Conservation (phyloP, 2,888 invertebrate species). For the Ophion obscuratus region DNA sequence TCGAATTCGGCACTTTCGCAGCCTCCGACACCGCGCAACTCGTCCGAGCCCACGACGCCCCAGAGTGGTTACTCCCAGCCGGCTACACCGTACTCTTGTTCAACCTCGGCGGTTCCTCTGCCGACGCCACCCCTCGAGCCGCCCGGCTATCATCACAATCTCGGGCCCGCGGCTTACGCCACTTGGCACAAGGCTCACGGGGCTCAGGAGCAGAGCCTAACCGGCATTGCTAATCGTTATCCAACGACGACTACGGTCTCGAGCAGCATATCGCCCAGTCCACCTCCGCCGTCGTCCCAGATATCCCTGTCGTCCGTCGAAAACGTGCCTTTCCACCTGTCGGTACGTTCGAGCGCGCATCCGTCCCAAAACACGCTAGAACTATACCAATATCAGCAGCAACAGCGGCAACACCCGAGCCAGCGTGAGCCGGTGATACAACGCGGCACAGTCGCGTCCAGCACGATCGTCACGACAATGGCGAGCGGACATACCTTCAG, state of each 20-base stretch:
- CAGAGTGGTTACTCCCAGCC: slow-evolving; percentile 81
- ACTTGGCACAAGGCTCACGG: slow-evolving; percentile 27
- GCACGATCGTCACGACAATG: slow-evolving; percentile 86
- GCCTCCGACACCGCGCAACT: slow-evolving; percentile 80
- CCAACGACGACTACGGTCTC: slow-evolving; percentile 72
- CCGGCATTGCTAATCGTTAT: slow-evolving; percentile 25
- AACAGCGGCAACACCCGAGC: slow-evolving; percentile 64
- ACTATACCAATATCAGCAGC: slow-evolving; percentile 75
- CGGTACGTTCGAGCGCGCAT: slow-evolving; percentile 53
- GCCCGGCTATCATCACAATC: slow-evolving; percentile 34
- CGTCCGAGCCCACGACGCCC: slow-evolving; percentile 81
- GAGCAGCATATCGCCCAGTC: slow-evolving; percentile 74
- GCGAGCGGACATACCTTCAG: slow-evolving; percentile 91
- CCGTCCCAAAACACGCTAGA: slow-evolving; percentile 70
- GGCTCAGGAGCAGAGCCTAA: slow-evolving; percentile 72
- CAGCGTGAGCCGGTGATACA: slow-evolving; percentile 75
- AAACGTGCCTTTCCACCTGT: slow-evolving; percentile 61
- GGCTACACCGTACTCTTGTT: slow-evolving; percentile 80
- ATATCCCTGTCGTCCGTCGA: slow-evolving; percentile 48
- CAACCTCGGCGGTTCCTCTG: slow-evolving; percentile 70
- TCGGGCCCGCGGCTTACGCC: slow-evolving; percentile 36
- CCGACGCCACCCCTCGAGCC: slow-evolving; percentile 64
- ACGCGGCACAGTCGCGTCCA: slow-evolving; percentile 70
- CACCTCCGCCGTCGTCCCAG: slow-evolving; percentile 73
- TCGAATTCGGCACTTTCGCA: slow-evolving; percentile 79